A percentile compares a stretch with the other conserved stretches of the same genome.
These are phyloP conservation scores for Acrocephalus arundinaceus DNA, from an alignment of 2,113 vertebrate genomes.

Conservation along the genomic window DNA sequence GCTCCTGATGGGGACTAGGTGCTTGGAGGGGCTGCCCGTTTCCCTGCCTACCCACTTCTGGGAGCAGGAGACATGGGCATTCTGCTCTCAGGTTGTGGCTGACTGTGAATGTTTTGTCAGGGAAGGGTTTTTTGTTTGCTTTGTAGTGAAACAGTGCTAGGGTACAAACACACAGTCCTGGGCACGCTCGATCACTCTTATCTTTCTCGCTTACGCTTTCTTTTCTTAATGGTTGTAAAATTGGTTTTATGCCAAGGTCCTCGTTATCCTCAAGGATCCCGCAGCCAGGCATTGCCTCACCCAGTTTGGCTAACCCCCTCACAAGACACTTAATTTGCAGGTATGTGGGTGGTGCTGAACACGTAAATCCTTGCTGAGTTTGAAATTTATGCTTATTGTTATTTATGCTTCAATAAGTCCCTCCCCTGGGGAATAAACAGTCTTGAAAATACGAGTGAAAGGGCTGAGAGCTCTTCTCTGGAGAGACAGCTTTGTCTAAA, in stretches of 20 bases:
- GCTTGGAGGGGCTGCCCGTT: not conserved
- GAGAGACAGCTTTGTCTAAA: not conserved
- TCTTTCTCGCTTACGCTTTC: not conserved
- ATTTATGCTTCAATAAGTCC: not conserved
- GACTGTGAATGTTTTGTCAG: not conserved
- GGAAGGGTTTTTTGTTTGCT: not conserved
- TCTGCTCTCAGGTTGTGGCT: not conserved
- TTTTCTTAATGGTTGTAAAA: not conserved
- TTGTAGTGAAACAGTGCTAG: not conserved
- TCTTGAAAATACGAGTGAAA: not conserved
- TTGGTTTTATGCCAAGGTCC: not conserved
- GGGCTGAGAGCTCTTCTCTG: not conserved
- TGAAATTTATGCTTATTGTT: not conserved
- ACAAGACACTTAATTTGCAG: not conserved
- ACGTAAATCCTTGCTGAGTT: not conserved
- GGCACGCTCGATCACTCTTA: rapidly evolving
- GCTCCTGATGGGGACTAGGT: not conserved
- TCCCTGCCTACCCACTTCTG: not conserved
- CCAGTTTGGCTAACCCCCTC: not conserved
- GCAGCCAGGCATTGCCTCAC: not conserved
- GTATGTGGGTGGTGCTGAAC: not conserved
- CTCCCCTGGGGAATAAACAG: not conserved
- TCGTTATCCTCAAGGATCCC: not conserved
- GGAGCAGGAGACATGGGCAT: not conserved
- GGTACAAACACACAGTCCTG: not conserved